Evolutionary conservation across 2,888 invertebrate species (phyloP).

Genomic region (Tenthredo amoena): DNA sequence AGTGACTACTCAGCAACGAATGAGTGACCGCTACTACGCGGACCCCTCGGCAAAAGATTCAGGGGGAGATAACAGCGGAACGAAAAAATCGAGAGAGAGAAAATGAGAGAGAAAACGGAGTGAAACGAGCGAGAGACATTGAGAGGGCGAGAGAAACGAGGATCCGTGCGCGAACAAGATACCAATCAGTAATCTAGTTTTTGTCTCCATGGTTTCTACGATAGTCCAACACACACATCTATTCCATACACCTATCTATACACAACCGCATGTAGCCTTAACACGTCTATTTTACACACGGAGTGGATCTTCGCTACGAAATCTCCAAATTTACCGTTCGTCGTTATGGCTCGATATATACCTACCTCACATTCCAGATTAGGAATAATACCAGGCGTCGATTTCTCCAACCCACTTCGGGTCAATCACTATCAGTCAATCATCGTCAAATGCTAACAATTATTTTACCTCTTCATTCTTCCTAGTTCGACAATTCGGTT

Average conservation of each 20-base stretch:
- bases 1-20: slow-evolving; percentile 48
- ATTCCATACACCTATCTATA: neutral
- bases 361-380: neutral
- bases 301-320: neutral
- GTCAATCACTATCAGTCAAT: slow-evolving; percentile 44
- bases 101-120: slow-evolving; percentile 48
- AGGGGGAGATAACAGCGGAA: slow-evolving; percentile 54
- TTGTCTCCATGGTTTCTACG: slow-evolving; percentile 46
- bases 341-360: neutral
- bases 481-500: neutral
- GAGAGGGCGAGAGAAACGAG: slow-evolving; percentile 44
- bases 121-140: slow-evolving; percentile 63
- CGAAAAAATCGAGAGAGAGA: slow-evolving; percentile 40
- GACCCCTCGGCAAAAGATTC: slow-evolving; percentile 52
- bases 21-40: slow-evolving; percentile 40
- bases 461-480: neutral
- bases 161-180: slow-evolving; percentile 50
- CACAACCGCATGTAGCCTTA: neutral
- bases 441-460: slow-evolving; percentile 2
- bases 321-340: slow-evolving; percentile 1
- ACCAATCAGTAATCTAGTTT: slow-evolving; percentile 54
- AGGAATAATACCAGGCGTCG: slow-evolving; percentile 19
- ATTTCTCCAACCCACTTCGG: slow-evolving; percentile 18
- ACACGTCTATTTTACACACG: neutral
- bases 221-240: neutral